Evolutionary conservation across 1,140 invertebrate species (phyloP).

Genomic region (Callitettix versicolor): DNA sequence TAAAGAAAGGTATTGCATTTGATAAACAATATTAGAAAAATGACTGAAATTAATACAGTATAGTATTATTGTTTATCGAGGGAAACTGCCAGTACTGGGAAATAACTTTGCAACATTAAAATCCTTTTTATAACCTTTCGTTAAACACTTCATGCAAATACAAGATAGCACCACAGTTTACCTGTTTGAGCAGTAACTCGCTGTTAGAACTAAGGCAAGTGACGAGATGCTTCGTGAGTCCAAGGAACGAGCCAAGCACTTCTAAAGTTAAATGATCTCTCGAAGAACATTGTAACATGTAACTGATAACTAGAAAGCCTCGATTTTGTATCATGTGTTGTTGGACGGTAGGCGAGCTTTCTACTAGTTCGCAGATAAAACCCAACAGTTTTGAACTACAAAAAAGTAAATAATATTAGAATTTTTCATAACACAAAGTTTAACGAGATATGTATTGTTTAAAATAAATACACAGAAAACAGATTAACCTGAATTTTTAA

Average conservation of each 20-base stretch:
- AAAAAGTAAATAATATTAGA: slow-evolving; percentile 21
- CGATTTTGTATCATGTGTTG: slow-evolving; percentile 98
- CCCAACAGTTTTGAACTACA: slow-evolving; percentile 88
- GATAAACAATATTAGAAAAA: too few relatives aligned
- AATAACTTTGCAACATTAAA: too few relatives aligned
- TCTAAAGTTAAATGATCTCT: slow-evolving; percentile 88
- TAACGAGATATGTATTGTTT: too few relatives aligned
- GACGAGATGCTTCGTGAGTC: slow-evolving; percentile 92
- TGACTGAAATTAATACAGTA: too few relatives aligned
- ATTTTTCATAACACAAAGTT: too few relatives aligned
- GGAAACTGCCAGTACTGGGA: too few relatives aligned
- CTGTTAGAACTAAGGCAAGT: slow-evolving; percentile 87
- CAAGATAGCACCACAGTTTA: slow-evolving; percentile 37
- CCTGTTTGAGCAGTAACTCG: slow-evolving; percentile 90
- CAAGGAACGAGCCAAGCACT: slow-evolving; percentile 85
- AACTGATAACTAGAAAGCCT: slow-evolving; percentile 95
- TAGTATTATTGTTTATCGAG: too few relatives aligned
- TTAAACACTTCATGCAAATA: too few relatives aligned
- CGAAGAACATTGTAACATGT: slow-evolving; percentile 87
- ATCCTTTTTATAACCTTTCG: too few relatives aligned
- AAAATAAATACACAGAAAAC: slow-evolving; percentile 2
- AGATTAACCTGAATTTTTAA: slow-evolving; percentile 3
- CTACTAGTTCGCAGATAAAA: slow-evolving; percentile 94
- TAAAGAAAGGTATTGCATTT: too few relatives aligned
- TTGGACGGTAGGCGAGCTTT: slow-evolving; percentile 92